Conservation (phyloP, 2,888 invertebrate genomes). For the Nezara viridula region DNA sequence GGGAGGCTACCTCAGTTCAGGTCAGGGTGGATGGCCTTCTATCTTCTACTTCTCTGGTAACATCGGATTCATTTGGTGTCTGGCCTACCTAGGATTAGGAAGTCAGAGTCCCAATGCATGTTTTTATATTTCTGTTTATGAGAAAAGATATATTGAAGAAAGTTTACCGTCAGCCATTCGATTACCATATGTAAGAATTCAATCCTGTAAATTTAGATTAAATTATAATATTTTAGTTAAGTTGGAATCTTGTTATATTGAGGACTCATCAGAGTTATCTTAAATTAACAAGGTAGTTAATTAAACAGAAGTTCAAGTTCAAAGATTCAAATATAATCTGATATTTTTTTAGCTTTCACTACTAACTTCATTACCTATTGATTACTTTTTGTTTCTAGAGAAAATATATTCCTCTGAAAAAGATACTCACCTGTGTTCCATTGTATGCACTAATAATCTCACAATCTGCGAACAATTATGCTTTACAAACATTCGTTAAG, state of each 20-base stretch:
- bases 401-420: neutral
- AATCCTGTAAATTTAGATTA: neutral
- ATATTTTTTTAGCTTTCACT: too few relatives aligned
- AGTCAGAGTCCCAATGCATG: conserved; percentile 77
- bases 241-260: too few relatives aligned
- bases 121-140: conserved; percentile 73
- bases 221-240: neutral
- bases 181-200: neutral
- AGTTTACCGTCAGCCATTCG: neutral
- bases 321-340: too few relatives aligned
- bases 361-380: neutral
- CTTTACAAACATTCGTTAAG: neutral
- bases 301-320: too few relatives aligned
- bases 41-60: conserved; percentile 83
- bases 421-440: neutral
- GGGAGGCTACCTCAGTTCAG: neutral
- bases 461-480: neutral
- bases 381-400: neutral
- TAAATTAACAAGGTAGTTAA: too few relatives aligned
- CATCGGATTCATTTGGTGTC: conserved; percentile 75
- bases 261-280: too few relatives aligned
- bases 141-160: conserved; percentile 77
- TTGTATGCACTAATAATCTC: neutral
- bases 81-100: conserved; percentile 76
- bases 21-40: conserved; percentile 79